Conservation (phyloP, 2,888 invertebrate species). For the Mimachlamys varia region DNA sequence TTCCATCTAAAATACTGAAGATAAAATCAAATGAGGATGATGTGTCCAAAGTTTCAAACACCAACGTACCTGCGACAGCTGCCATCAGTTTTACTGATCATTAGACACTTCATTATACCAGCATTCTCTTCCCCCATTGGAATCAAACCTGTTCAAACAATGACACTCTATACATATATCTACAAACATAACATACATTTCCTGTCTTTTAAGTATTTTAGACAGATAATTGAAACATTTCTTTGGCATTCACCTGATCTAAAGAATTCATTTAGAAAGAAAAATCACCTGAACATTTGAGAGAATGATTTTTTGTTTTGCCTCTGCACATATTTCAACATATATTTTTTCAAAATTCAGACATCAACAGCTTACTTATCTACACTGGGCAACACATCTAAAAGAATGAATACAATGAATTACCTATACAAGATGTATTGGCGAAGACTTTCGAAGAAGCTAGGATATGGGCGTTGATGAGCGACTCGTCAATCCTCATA, state of each 20-base stretch:
- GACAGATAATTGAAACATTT: too few relatives aligned
- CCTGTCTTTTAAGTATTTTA: not conserved
- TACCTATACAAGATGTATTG: conserved; percentile 92
- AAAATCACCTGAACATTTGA: too few relatives aligned
- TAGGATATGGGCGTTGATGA: conserved; percentile 95
- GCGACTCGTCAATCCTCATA: conserved; percentile 93
- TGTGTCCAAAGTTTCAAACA: too few relatives aligned
- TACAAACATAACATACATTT: not conserved
- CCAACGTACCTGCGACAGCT: conserved; percentile 85
- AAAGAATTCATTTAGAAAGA: too few relatives aligned
- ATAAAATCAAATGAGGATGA: too few relatives aligned
- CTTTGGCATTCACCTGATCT: too few relatives aligned
- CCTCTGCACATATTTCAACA: too few relatives aligned
- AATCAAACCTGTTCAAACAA: conserved; percentile 86
- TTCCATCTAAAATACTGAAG: too few relatives aligned
- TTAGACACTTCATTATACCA: conserved; percentile 90
- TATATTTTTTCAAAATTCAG: too few relatives aligned
- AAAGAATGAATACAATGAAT: conserved; percentile 66
- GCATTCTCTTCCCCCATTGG: conserved; percentile 91
- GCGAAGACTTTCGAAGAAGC: conserved; percentile 94
- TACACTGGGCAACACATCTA: too few relatives aligned
- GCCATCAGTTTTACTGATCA: conserved; percentile 94
- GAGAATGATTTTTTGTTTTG: too few relatives aligned
- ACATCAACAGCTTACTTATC: too few relatives aligned
- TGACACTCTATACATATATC: not conserved